A percentile compares a stretch with the other conserved stretches of the same genome.
These are phyloP conservation scores for Dolichomitus sp. DNA, from an alignment of 2,888 invertebrate species.

Conservation along the genomic window DNA sequence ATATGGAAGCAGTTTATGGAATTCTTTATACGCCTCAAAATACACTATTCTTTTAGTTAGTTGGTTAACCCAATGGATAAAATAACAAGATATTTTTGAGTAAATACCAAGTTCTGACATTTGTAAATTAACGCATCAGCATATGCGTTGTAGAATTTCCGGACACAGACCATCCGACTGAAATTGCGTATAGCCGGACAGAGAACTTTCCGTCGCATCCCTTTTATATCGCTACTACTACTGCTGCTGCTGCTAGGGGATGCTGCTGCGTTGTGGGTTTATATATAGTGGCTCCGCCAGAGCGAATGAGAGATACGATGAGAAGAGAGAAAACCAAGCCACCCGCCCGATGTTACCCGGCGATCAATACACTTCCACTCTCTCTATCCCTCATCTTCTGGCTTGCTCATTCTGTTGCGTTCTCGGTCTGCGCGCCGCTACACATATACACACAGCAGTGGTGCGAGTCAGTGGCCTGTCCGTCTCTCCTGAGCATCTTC, in stretches of 20 bases:
- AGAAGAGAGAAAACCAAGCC: conserved; percentile 70
- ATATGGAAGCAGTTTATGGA: neutral
- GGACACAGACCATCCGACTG: conserved; percentile 10
- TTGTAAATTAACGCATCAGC: neutral
- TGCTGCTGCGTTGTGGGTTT: conserved; percentile 48
- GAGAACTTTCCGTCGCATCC: conserved; percentile 18
- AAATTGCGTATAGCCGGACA: conserved; percentile 18
- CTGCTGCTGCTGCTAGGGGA: conserved; percentile 1
- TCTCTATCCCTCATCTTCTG: conserved; percentile 51
- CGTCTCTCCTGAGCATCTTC: conserved; percentile 31
- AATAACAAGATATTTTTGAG: neutral
- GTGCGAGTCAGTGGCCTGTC: conserved; percentile 61
- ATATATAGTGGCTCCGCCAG: conserved; percentile 40
- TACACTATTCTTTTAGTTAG: neutral
- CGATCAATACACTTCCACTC: conserved; percentile 84
- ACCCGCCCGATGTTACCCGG: conserved; percentile 77
- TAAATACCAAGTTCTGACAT: neutral
- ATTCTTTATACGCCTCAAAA: neutral
- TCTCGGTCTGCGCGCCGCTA: conserved; percentile 53
- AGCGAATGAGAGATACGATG: conserved; percentile 61
- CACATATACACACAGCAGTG: conserved; percentile 38
- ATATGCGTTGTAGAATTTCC: conserved; percentile 7
- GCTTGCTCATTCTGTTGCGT: conserved; percentile 62
- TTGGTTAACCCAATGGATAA: neutral
- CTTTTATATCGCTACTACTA: conserved; percentile 11